A percentile compares a stretch with the other conserved stretches of the same genome.
Conservation (phyloP, 2,113 vertebrate species). For the Rhabdornis inornatus region DNA sequence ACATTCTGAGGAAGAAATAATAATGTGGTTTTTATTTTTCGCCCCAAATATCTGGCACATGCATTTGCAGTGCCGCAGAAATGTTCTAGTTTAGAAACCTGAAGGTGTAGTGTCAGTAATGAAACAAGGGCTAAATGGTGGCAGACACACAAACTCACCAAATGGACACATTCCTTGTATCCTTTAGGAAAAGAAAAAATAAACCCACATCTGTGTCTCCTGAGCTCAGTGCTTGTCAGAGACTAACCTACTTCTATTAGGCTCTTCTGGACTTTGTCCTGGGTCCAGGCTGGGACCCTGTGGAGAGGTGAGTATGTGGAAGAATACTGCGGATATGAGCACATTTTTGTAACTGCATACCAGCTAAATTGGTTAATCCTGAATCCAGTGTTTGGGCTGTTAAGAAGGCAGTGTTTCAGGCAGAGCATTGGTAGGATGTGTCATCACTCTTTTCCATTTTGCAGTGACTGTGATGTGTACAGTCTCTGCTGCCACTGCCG, state of each 20-base stretch:
- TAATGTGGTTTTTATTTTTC: neutral
- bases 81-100: neutral
- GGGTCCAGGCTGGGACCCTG: neutral
- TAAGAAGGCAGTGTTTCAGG: neutral
- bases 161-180: neutral
- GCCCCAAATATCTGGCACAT: neutral
- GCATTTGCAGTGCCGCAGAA: neutral
- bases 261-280: neutral
- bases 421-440: neutral
- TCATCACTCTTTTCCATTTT: neutral
- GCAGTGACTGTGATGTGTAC: neutral
- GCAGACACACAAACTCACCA: neutral
- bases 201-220: accelerated
- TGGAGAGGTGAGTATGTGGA: neutral
- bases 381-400: neutral
- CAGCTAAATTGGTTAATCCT: neutral
- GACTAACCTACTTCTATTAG: neutral
- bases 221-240: neutral
- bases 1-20: neutral
- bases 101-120: neutral
- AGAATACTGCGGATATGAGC: neutral
- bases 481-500: neutral
- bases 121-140: neutral
- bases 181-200: neutral
- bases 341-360: neutral